Conservation (phyloP, 2,113 vertebrate species). For the Struthio camelus region DNA sequence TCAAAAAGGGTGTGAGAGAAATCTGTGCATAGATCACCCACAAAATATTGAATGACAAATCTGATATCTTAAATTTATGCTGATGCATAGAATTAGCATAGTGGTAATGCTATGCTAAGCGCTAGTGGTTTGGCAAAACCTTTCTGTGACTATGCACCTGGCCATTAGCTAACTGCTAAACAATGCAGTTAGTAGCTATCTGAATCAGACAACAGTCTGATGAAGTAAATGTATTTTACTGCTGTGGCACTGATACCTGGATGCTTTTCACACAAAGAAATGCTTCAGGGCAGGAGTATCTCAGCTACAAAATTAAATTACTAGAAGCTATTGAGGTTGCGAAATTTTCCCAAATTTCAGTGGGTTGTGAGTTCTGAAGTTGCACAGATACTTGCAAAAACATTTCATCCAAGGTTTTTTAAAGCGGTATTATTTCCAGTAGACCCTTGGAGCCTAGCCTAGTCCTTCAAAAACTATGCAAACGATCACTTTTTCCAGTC, state of each 20-base stretch:
- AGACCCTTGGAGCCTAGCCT: not conserved
- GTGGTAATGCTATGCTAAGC: not conserved
- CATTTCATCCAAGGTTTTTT: not conserved
- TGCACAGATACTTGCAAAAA: not conserved
- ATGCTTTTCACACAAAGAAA: not conserved
- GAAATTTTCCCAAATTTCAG: not conserved
- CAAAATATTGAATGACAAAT: not conserved
- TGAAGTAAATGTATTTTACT: fast-evolving
- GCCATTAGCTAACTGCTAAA: not conserved
- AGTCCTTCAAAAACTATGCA: not conserved
- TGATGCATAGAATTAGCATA: not conserved
- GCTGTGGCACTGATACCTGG: not conserved
- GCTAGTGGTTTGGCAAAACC: not conserved
- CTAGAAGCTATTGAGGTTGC: not conserved
- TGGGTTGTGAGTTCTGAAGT: not conserved
- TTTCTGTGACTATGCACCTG: not conserved
- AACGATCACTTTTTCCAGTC: not conserved
- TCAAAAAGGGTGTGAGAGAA: not conserved
- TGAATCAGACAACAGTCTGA: not conserved
- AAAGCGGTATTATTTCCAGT: not conserved
- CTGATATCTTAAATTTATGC: not conserved
- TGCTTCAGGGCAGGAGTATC: not conserved
- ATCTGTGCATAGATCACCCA: not conserved
- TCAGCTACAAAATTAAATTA: fast-evolving
- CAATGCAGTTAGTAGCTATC: not conserved